Evolutionary conservation across 2,797 vertebrate species (phyloP), one percentile per base, ranked within the genome.

Genomic region (Enteromius afrohamiltoni): DNA sequence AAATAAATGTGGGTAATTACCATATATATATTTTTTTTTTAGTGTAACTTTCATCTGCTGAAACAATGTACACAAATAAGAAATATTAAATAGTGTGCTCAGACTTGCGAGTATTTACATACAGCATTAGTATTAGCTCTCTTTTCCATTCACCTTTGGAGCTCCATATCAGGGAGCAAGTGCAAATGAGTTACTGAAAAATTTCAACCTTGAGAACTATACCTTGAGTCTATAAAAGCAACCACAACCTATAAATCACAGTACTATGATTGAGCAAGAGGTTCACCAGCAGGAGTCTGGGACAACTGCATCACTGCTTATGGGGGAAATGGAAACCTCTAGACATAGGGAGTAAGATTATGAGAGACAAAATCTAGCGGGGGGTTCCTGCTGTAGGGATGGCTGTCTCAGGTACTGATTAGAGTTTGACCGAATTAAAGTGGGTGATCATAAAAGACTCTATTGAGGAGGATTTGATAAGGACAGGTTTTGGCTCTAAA

Each of bases 1-100:
- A 86, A 89, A 89, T 89, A 92, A 92, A 91, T 93, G 92, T 64
- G 83, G 88, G 85, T 55, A 53, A 84, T 91, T 93, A 83, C 26
- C 86, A 85, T 74, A 29, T n/a, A n/a, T 2, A 31, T 31, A 2
- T 31, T 31, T 31, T 31, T 31, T 31, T 31, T 31, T 11, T 45
- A 45, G 10, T 45, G 10, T 13, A 45, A 45, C 11, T 45, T 45
- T 45, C 3, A 45, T 45, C 42, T 45, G 11, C 42, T 45, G 10
- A 45, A 13, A 45, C 42, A 45, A 45, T 45, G 2, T 45, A 45
- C 42, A 45, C 2, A 45, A 45, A 51, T 7, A 21, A 53, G 49
- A 17, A 53, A 19, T 7, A 53, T 21, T 51, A 51, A 51, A 19
- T 51, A 51, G 16, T 51, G 49, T 19, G 17, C 49, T 51, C 6